These are phyloP conservation scores for Geopemphigus sp. DNA, from an alignment of 1,140 invertebrate species.

Conservation along the genomic window DNA sequence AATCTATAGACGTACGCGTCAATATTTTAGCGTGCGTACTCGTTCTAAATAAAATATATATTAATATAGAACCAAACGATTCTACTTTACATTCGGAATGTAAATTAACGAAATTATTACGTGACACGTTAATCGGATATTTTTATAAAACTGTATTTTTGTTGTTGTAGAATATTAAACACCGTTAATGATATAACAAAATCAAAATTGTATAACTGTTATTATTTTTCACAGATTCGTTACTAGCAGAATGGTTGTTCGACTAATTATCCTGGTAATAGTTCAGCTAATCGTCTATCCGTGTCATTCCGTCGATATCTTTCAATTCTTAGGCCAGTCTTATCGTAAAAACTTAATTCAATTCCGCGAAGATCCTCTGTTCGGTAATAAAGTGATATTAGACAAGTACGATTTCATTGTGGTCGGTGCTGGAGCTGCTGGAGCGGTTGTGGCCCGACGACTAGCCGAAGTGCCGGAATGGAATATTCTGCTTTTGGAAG, in stretches of 20 bases:
- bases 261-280: not conserved
- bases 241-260: not conserved
- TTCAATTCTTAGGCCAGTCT: not conserved
- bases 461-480: constrained; percentile 53
- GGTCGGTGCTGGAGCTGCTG: constrained; percentile 55
- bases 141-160: no score
- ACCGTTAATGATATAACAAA: no score
- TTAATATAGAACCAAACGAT: no score
- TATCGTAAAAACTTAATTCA: constrained; percentile 23
- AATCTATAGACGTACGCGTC: no score
- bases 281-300: not conserved
- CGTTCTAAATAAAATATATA: no score
- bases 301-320: not conserved
- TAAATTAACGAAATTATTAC: no score
- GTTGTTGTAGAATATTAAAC: no score
- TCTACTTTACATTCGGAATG: no score
- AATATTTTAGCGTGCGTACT: no score
- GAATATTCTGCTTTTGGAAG: constrained; percentile 61
- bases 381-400: constrained; percentile 48
- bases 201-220: no score
- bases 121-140: no score
- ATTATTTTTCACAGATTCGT: no score
- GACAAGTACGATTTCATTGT: constrained; percentile 53
- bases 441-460: constrained; percentile 56
- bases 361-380: constrained; percentile 50